Percentiles rank a stretch among this genome's conserved stretches.
These are phyloP conservation scores for Cremastinae sp. DNA, from an alignment of 2,888 invertebrate genomes.

Conservation along the genomic window DNA sequence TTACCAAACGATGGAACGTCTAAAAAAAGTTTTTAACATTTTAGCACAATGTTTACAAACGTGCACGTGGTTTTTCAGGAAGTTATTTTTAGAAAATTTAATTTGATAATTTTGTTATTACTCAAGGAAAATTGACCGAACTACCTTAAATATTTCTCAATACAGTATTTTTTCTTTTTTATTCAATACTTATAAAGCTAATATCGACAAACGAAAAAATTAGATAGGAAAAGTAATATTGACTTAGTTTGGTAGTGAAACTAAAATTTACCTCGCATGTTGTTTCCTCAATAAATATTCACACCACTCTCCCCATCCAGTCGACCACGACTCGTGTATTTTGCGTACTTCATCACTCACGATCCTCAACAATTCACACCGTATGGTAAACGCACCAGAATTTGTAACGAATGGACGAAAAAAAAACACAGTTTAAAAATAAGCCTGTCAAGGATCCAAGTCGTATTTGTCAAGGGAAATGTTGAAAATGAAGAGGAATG, in stretches of 20 bases:
- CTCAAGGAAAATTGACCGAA: no score
- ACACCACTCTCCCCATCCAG: slow-evolving; percentile 12
- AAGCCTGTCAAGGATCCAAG: slow-evolving; percentile 42
- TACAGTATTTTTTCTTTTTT: no score
- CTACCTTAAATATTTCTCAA: no score
- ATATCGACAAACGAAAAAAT: not conserved
- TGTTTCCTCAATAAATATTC: slow-evolving; percentile 13
- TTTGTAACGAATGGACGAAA: not conserved
- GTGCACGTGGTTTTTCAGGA: no score
- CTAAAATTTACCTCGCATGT: slow-evolving; percentile 27
- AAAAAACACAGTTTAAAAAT: slow-evolving; percentile 4
- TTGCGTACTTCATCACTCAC: slow-evolving; percentile 20
- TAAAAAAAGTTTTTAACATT: no score
- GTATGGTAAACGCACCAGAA: slow-evolving; percentile 42
- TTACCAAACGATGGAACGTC: no score
- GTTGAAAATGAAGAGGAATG: slow-evolving; percentile 48
- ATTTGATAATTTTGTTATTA: no score
- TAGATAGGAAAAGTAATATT: not conserved
- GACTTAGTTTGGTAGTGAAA: not conserved
- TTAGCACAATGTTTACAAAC: no score
- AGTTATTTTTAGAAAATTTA: no score
- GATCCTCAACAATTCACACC: slow-evolving; percentile 37
- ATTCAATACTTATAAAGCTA: no score
- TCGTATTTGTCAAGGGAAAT: slow-evolving; percentile 63
- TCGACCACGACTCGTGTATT: not conserved